Percentiles rank a stretch among this genome's conserved stretches.
Evolutionary conservation across 2,113 vertebrate species (phyloP).

Genomic region (Melospiza georgiana): DNA sequence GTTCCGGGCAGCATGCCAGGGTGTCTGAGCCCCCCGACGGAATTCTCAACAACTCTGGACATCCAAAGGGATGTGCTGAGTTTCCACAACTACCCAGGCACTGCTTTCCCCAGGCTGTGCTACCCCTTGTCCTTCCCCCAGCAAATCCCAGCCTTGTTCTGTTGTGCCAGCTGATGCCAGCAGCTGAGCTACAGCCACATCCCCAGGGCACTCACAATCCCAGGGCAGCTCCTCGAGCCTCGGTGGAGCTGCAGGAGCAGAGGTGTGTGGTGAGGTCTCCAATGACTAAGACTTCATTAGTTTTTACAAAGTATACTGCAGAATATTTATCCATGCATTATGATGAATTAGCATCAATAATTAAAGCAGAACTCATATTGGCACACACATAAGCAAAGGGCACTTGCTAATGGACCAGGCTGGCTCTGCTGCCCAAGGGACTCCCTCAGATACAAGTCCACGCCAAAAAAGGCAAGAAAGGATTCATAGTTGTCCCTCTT

Average conservation of each 20-base stretch:
- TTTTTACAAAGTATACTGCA: conserved; percentile 58
- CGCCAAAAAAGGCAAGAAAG: background rate
- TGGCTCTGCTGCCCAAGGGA: background rate
- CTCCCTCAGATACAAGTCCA: background rate
- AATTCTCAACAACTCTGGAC: no score
- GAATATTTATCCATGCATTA: conserved; percentile 56
- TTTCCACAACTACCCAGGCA: background rate
- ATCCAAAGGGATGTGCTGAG: no score
- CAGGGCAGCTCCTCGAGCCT: fast-evolving
- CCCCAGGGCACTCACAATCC: background rate
- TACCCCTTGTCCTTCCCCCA: background rate
- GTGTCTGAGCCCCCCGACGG: no score
- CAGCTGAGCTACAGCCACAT: background rate
- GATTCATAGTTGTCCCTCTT: background rate
- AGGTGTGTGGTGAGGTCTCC: conserved; percentile 36
- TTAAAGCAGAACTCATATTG: conserved; percentile 21
- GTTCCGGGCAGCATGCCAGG: no score
- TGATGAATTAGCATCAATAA: conserved; percentile 65
- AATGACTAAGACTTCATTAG: conserved; percentile 64
- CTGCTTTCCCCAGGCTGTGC: background rate
- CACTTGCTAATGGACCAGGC: conserved; percentile 38
- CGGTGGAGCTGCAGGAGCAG: background rate
- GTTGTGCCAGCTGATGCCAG: fast-evolving
- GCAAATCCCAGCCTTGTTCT: background rate
- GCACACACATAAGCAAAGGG: background rate